These are phyloP conservation scores for Pemphredon lugubris DNA, from an alignment of 2,888 invertebrate genomes.

Conservation along the genomic window DNA sequence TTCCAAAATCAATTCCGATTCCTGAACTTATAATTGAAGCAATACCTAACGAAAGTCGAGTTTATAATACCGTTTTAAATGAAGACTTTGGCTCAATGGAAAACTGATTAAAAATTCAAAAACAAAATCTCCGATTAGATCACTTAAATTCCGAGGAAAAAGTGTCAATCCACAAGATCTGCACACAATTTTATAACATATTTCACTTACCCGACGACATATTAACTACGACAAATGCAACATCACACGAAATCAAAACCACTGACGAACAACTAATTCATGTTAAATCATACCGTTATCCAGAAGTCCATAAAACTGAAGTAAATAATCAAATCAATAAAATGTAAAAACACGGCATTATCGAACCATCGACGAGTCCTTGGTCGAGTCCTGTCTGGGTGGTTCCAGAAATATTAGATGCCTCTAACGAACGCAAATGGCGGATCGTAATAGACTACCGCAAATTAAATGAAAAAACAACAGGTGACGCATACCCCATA, in stretches of 20 bases:
- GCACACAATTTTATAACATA: neutral
- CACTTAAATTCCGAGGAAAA: neutral
- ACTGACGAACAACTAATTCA: neutral
- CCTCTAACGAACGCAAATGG: constrained; percentile 10
- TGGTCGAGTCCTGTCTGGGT: constrained; percentile 3
- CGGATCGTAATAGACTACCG: no score
- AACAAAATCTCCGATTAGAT: neutral
- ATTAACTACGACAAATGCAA: neutral
- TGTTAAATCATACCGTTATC: neutral
- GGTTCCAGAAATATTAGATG: neutral
- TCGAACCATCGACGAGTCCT: neutral
- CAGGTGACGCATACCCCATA: neutral
- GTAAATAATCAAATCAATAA: neutral
- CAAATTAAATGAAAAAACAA: no score
- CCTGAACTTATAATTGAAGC: neutral
- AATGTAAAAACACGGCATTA: neutral
- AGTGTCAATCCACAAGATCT: neutral
- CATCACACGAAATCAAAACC: neutral
- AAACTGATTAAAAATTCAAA: neutral
- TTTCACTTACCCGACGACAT: neutral
- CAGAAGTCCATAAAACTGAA: neutral
- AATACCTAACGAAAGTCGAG: neutral
- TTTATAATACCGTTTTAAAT: neutral
- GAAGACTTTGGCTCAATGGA: neutral
- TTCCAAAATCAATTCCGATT: no score